Conservation (phyloP, 1,140 invertebrate species). For the Eufriesea mexicana region DNA sequence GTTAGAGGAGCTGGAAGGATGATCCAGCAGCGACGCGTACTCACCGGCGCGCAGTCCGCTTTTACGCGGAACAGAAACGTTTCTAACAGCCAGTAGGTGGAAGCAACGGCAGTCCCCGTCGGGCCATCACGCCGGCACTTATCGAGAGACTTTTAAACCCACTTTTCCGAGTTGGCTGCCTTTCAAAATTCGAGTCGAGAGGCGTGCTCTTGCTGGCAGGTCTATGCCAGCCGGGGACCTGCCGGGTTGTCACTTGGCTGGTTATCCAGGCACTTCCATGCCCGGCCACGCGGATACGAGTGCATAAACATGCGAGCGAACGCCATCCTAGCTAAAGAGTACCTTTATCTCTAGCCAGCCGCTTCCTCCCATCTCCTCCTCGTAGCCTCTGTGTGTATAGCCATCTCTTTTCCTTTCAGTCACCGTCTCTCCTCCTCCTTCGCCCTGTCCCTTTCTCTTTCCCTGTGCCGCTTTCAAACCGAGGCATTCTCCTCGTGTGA, state of each 20-base stretch:
- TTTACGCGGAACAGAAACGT: slow-evolving; percentile 46
- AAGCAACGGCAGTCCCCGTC: slow-evolving; percentile 41
- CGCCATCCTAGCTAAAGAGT: slow-evolving; percentile 81
- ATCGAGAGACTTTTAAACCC: slow-evolving; percentile 82
- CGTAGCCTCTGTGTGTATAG: neutral
- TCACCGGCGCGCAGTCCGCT: slow-evolving; percentile 4
- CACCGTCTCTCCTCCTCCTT: slow-evolving; percentile 64
- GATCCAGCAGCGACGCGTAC: slow-evolving; percentile 26
- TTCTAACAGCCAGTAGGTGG: slow-evolving; percentile 44
- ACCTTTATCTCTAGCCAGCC: slow-evolving; percentile 81
- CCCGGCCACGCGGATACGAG: slow-evolving; percentile 82
- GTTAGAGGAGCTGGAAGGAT: slow-evolving; percentile 7
- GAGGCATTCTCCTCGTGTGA: slow-evolving; percentile 67
- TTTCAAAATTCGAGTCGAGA: slow-evolving; percentile 81
- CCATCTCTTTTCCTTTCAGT: slow-evolving; percentile 64
- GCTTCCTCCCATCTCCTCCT: slow-evolving; percentile 65
- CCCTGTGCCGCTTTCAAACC: slow-evolving; percentile 51
- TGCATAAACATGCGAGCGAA: slow-evolving; percentile 82
- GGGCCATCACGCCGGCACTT: slow-evolving; percentile 72
- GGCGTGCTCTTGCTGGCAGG: slow-evolving; percentile 60
- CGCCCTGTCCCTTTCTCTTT: slow-evolving; percentile 54
- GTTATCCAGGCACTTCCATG: slow-evolving; percentile 82
- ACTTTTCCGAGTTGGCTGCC: slow-evolving; percentile 82
- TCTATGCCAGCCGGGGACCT: slow-evolving; percentile 64
- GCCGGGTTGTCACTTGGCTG: slow-evolving; percentile 82